phyloP scores from a whole-genome alignment of 1,140 invertebrate genomes.

The Glomeris maerens region DNA sequence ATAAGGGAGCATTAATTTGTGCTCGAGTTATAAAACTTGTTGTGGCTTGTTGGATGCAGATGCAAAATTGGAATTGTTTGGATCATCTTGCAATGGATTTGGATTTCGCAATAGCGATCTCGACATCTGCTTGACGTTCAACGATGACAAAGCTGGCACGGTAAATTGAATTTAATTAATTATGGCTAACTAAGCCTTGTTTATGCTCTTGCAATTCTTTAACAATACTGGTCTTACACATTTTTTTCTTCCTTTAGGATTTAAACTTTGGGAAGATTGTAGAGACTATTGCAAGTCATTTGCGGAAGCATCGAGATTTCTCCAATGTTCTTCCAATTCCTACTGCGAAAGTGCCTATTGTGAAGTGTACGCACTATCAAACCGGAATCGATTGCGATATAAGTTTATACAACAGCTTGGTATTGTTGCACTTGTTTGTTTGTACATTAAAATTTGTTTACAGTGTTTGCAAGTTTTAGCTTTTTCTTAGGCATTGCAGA shows the following conservation, averaged over 20 bases:
- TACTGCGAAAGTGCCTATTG: slow-evolving; percentile 49
- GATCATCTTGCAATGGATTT: slow-evolving; percentile 49
- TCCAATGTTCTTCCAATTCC: slow-evolving; percentile 38
- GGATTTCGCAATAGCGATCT: slow-evolving; percentile 43
- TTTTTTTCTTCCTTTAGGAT: slow-evolving; percentile 23
- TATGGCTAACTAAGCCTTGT: too few relatives aligned
- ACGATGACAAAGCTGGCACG: slow-evolving; percentile 23
- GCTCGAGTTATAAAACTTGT: background rate
- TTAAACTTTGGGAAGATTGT: slow-evolving; percentile 32
- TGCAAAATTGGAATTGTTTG: slow-evolving; percentile 39
- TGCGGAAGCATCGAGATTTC: slow-evolving; percentile 30
- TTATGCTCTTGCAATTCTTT: slow-evolving; percentile 8
- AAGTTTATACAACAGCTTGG: slow-evolving; percentile 44
- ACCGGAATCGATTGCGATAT: slow-evolving; percentile 42
- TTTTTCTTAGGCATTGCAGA: slow-evolving; percentile 34
- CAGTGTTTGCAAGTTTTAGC: slow-evolving; percentile 1
- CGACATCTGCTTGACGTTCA: slow-evolving; percentile 45
- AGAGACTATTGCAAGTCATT: slow-evolving; percentile 29
- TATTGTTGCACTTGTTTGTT: slow-evolving; percentile 14
- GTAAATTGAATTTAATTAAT: slow-evolving; percentile 10
- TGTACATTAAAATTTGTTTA: background rate
- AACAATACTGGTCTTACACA: too few relatives aligned
- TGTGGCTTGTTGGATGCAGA: slow-evolving; percentile 23
- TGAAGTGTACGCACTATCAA: slow-evolving; percentile 40
- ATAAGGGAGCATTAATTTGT: too few relatives aligned